A percentile compares a stretch with the other conserved stretches of the same genome.
phyloP scores from a whole-genome alignment of 1,140 invertebrate genomes.

The Drosophila mayri region DNA sequence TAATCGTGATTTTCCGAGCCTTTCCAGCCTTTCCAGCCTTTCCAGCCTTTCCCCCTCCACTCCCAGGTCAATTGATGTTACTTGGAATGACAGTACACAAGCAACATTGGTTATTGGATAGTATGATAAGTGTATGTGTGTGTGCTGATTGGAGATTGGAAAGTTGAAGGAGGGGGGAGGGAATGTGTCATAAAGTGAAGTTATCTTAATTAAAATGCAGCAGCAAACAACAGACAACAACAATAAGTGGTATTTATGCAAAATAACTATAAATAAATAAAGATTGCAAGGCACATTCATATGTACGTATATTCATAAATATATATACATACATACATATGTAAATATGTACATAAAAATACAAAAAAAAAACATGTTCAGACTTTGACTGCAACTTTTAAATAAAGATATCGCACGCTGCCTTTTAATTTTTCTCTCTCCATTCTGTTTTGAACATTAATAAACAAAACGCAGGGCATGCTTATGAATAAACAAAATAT shows the following conservation, averaged over 20 bases:
- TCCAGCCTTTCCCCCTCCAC: too few species aligned
- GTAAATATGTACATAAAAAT: too few species aligned
- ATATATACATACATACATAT: background rate
- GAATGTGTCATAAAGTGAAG: constrained; percentile 68
- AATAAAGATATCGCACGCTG: constrained; percentile 10
- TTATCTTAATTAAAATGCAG: constrained; percentile 79
- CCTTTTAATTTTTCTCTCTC: background rate
- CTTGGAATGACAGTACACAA: constrained; percentile 27
- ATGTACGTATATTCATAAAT: too few species aligned
- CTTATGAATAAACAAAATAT: constrained; percentile 47
- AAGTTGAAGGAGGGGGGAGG: too few species aligned
- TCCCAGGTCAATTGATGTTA: constrained; percentile 7
- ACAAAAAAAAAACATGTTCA: constrained; percentile 14
- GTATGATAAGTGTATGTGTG: background rate
- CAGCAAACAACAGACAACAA: constrained; percentile 51
- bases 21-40: too few species aligned
- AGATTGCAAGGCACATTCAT: constrained; percentile 7
- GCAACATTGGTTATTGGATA: background rate
- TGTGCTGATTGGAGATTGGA: background rate
- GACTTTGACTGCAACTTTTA: constrained; percentile 25
- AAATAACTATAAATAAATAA: constrained; percentile 45
- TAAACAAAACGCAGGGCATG: constrained; percentile 56
- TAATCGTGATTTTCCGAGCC: constrained; percentile 10
- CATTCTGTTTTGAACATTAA: constrained; percentile 35
- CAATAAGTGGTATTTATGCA: constrained; percentile 43